phyloP scores from a whole-genome alignment of 2,797 vertebrate species.

The Thamnophis elegans region DNA sequence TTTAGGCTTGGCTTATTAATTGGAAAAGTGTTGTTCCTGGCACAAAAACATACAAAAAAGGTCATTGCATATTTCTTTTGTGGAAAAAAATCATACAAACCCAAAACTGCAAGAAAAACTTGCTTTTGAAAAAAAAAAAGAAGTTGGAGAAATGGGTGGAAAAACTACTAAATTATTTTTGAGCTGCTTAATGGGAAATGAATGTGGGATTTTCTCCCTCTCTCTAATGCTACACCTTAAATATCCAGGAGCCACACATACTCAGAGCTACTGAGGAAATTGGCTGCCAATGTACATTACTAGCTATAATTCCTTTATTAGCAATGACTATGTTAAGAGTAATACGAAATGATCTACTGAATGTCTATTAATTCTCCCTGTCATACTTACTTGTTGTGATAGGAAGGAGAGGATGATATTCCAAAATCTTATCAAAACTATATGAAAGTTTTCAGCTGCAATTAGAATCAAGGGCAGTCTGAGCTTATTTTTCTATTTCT shows the following conservation, averaged over 20 bases:
- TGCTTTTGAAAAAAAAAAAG: background rate
- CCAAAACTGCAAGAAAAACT: background rate
- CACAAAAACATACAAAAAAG: background rate
- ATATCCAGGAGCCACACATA: background rate
- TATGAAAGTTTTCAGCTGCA: constrained; percentile 33
- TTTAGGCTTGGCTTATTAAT: background rate
- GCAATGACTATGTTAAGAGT: constrained; percentile 41
- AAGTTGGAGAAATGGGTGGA: background rate
- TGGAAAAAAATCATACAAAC: background rate
- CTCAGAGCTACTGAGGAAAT: constrained; percentile 26
- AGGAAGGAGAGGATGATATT: background rate
- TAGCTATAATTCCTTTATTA: constrained; percentile 26
- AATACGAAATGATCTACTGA: constrained; percentile 32
- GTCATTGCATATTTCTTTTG: background rate
- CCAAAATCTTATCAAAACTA: constrained; percentile 3
- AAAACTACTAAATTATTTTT: background rate
- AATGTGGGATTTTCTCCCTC: background rate
- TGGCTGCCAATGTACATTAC: background rate
- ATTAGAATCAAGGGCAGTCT: constrained; percentile 31
- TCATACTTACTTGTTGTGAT: constrained; percentile 44
- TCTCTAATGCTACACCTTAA: background rate
- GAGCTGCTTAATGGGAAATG: background rate
- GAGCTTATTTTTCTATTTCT: constrained; percentile 36
- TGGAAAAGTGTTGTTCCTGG: background rate
- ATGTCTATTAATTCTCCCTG: constrained; percentile 44